Evolutionary conservation across 2,888 invertebrate species (phyloP), one percentile per base, ranked within the genome.

Genomic region (Pyrocoelia pectoralis): DNA sequence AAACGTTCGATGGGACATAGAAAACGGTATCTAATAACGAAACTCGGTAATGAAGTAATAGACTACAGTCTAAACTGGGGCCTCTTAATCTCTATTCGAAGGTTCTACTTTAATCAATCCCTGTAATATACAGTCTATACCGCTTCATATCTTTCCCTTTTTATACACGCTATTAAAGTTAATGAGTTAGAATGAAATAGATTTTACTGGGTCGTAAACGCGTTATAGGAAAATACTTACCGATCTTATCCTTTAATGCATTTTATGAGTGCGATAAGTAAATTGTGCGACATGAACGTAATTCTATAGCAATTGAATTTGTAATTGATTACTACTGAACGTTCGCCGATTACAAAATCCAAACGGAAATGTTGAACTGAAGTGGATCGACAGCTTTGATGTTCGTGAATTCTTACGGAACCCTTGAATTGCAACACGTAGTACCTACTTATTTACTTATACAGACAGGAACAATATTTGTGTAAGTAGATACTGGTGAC

Each of bases 141-240:
- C 65, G 60, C 51, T 60, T 64, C 64, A 60, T 64, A 64, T 64
- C 64, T 64, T 64, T 65, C 54, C 61, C 52, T 65, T 65, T 65
- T 65, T 65, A 65, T 65, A 65, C 61, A 61, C 52, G 57, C 65
- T 56, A 60, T 77, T 77, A 76, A 76, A 75, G 72, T 76, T 76
- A 77, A 77, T 77, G 77, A 77, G 76, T 75, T 74, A 74, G 76
- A 77, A 78, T 74, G 74, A 74, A 76, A 76, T 76, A 76, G 76
- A 77, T 74, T 75, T 71, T 67, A 70, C 61, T 68, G 70, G 70
- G 73, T 72, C 74, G 75, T 73, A 75, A 76, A 76, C 74, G 74
- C 72, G 76, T 76, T 77, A 75, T 74, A 75, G 75, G 73, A 76
- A 77, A 77, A 74, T 76, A 76, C 76, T 77, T 76, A 74, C 69